Percentiles rank a stretch among this genome's conserved stretches.
Conservation (phyloP, 2,797 vertebrate species). For the Melanotaenia pygmaea region DNA sequence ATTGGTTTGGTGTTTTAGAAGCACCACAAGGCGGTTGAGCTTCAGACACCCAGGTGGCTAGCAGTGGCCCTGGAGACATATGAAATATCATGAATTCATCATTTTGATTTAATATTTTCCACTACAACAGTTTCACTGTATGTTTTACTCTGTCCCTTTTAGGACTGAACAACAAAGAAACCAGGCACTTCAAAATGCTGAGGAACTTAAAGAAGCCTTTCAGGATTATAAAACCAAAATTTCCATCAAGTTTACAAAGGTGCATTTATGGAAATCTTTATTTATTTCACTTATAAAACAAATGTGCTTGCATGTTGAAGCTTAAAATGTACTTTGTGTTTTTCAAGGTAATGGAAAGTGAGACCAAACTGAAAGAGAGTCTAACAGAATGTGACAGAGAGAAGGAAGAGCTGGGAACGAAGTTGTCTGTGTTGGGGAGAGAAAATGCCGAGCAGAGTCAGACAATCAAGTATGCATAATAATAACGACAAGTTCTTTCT, state of each 20-base stretch:
- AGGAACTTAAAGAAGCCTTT: constrained; percentile 88
- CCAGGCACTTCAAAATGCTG: constrained; percentile 87
- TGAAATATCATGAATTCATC: too few species aligned
- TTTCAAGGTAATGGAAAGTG: constrained; percentile 71
- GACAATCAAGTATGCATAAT: constrained; percentile 56
- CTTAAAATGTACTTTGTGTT: background rate
- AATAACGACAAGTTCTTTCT: too few species aligned
- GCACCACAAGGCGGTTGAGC: too few species aligned
- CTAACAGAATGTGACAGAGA: constrained; percentile 81
- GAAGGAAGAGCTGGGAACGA: constrained; percentile 71
- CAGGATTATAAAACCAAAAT: constrained; percentile 87
- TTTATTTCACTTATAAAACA: background rate
- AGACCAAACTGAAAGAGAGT: constrained; percentile 74
- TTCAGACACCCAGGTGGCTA: too few species aligned
- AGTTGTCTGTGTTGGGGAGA: constrained; percentile 1
- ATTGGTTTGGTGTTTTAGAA: too few species aligned
- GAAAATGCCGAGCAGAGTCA: constrained; percentile 60
- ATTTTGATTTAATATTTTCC: too few species aligned
- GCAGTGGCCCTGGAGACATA: too few species aligned
- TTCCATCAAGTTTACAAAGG: constrained; percentile 85
- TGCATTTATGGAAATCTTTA: constrained; percentile 42
- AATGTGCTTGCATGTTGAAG: background rate
- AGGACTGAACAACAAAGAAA: constrained; percentile 93
- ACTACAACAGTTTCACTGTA: too few species aligned
- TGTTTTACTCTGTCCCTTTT: background rate